Percentiles rank a stretch among this genome's conserved stretches.
Conservation (phyloP, 2,797 vertebrate genomes). For the Myotis pilosus region DNA sequence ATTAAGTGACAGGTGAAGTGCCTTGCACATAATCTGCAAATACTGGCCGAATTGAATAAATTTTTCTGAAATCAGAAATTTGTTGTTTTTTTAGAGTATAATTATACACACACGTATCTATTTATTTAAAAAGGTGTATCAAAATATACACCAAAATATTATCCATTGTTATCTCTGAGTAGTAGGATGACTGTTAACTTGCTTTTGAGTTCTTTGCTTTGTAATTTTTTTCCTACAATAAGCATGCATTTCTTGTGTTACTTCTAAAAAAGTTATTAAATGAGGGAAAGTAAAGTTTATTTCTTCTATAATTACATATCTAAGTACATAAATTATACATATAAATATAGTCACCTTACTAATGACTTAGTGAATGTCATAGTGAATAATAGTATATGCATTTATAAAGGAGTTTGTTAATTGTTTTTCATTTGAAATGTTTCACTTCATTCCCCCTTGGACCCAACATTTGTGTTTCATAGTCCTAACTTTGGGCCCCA, state of each 20-base stretch:
- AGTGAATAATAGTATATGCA: neutral
- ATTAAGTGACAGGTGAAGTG: constrained; percentile 4
- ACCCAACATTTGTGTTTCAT: neutral
- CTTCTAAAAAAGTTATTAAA: neutral
- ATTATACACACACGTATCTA: neutral
- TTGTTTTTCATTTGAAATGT: constrained; percentile 26
- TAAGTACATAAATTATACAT: neutral
- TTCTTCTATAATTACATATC: neutral
- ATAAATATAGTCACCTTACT: constrained; percentile 5
- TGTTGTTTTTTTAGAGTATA: constrained; percentile 19
- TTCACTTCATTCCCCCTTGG: neutral
- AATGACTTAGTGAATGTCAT: neutral
- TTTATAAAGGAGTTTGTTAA: constrained; percentile 33
- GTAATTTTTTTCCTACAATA: constrained; percentile 45
- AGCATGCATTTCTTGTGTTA: constrained; percentile 6
- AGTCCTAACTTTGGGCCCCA: constrained; percentile 15
- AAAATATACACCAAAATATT: constrained; percentile 40
- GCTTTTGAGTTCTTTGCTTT: constrained; percentile 25
- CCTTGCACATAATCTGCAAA: constrained; percentile 8
- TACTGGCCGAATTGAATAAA: constrained; percentile 3
- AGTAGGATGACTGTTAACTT: constrained; percentile 6
- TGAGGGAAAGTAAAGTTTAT: neutral
- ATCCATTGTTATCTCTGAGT: neutral
- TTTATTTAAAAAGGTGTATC: constrained; percentile 16
- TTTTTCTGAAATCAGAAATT: constrained; percentile 43